Evolutionary conservation across 2,888 invertebrate genomes (phyloP), one percentile per base, ranked within the genome.

Genomic region (Polydrusus cervinus): DNA sequence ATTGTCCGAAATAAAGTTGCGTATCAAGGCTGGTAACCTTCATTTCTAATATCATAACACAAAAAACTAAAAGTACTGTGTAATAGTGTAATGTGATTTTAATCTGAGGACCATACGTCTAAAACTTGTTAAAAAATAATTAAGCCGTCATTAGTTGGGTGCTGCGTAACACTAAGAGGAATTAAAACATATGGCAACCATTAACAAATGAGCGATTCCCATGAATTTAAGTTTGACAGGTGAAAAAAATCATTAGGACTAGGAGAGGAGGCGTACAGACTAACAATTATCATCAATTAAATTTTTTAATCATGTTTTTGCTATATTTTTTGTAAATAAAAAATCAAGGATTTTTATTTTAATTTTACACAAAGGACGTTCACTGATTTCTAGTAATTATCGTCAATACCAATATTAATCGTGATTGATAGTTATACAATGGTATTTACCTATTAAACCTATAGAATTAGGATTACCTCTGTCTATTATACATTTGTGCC

Each of bases 71-170:
- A n/a, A n/a, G 25, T 55, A 30, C 30, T n/a, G 16, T 1, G 9
- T 60, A 60, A 60, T 60, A 10, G 16, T 1, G 9, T 60, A 60
- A 60, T 60, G 16, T 18, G 57, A 38, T 60, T 60, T 60, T 60
- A 60, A 60, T 60, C 14, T 13, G 11, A 14, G 30, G 1, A 34
- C 38, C 57, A 10, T 16, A 38, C 16, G 14, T 38, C 9, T 11
- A 34, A n/a, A 25, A 30, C 20, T 30, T 16, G 57, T 38, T 38
- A 11, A 57, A 38, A 60, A 38, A 60, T 60, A 38, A 60, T 60
- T 60, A 60, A 60, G 34, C 11, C 11, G 25, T n/a, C 57, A 60
- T 60, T 60, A 60, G 34, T 25, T 5, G 25, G 5, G 25, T 25
- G 25, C 25, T 25, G 25, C 5, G 25, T 25, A 25, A 25, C 25